Conservation (phyloP, 2,113 vertebrate genomes). For the Dromas ardeola region DNA sequence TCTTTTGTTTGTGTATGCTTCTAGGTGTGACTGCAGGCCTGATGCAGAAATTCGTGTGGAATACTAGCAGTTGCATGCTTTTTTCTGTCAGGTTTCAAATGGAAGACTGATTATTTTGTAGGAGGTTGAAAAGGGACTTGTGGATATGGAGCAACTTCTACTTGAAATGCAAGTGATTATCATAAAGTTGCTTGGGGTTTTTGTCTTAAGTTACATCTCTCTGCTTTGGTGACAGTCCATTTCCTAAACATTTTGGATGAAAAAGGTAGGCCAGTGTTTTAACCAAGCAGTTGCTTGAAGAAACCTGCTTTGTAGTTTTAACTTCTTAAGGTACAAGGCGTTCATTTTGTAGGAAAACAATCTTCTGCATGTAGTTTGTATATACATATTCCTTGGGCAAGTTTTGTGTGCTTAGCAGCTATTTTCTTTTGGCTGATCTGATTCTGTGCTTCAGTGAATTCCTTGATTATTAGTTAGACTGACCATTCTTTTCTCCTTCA, state of each 20-base stretch:
- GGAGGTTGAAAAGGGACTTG: background rate
- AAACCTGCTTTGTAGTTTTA: background rate
- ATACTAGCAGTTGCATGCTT: background rate
- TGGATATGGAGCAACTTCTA: background rate
- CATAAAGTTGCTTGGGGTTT: background rate
- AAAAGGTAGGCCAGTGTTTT: background rate
- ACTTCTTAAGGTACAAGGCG: background rate
- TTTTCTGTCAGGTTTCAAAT: background rate
- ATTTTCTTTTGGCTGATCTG: background rate
- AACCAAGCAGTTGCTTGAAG: background rate
- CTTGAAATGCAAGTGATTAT: background rate
- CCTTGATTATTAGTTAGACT: background rate
- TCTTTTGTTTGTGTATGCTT: background rate
- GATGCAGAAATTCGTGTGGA: background rate
- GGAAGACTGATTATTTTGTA: background rate
- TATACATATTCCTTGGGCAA: background rate
- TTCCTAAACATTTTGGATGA: background rate
- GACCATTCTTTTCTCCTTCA: background rate
- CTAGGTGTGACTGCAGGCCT: background rate
- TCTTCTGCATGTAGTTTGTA: background rate
- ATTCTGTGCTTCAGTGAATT: background rate
- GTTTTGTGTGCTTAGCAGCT: background rate
- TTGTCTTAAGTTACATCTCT: background rate
- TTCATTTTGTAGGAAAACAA: background rate
- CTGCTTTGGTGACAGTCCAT: background rate